Conservation (phyloP, 2,797 vertebrate species). For the Lepidocolaptes lacrymiger region DNA sequence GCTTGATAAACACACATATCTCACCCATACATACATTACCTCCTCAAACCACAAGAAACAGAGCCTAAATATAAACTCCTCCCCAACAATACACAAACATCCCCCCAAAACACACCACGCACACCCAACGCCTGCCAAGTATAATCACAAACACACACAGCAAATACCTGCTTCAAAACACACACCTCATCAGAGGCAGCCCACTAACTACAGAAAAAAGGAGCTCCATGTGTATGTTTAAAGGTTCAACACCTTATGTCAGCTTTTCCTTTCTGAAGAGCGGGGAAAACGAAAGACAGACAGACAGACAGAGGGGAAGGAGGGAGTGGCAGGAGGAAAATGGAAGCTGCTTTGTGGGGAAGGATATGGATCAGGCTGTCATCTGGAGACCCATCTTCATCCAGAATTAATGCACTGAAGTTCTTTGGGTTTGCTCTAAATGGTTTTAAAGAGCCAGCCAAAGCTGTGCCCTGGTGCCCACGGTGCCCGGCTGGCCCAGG, state of each 20-base stretch:
- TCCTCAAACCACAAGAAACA: constrained; percentile 64
- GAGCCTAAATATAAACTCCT: constrained; percentile 69
- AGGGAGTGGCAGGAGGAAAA: background rate
- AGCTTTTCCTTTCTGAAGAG: constrained; percentile 10
- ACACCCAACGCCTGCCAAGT: constrained; percentile 19
- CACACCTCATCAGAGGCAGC: background rate
- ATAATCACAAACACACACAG: constrained; percentile 40
- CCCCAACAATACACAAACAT: constrained; percentile 65
- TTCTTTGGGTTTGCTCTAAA: constrained; percentile 74
- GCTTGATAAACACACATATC: constrained; percentile 36
- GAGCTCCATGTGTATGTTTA: background rate
- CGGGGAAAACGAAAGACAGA: background rate
- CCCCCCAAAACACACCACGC: constrained; percentile 61
- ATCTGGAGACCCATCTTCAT: constrained; percentile 73
- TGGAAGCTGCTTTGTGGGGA: constrained; percentile 59
- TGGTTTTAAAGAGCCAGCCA: constrained; percentile 73
- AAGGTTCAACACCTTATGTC: background rate
- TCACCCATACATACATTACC: constrained; percentile 39
- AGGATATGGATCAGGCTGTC: constrained; percentile 64
- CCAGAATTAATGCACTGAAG: constrained; percentile 76
- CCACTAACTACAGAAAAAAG: constrained; percentile 15
- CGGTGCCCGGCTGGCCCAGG: background rate
- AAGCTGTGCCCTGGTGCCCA: background rate
- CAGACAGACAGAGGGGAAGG: background rate
- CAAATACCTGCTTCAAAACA: constrained; percentile 47